phyloP scores from a whole-genome alignment of 2,888 invertebrate genomes.

The Drosophila rellima region DNA sequence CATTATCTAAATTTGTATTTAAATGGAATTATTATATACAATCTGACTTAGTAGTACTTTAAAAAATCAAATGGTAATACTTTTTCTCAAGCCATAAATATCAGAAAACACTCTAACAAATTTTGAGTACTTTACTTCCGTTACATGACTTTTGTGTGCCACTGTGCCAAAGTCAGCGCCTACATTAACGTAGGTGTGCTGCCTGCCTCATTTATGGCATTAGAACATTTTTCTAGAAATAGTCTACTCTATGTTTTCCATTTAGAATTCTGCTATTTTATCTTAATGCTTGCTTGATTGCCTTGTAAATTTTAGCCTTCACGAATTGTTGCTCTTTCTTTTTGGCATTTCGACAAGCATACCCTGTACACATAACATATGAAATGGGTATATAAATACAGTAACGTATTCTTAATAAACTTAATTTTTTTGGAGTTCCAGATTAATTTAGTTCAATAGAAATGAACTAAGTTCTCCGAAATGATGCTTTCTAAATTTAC shows the following conservation, averaged over 20 bases:
- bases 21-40: not conserved
- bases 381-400: constrained; percentile 2
- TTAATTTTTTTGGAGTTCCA: not conserved
- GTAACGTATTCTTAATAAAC: not conserved
- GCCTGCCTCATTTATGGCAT: constrained; percentile 58
- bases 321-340: constrained; percentile 54
- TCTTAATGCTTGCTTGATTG: constrained; percentile 55
- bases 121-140: not conserved
- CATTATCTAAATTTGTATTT: constrained; percentile 5
- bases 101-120: not conserved
- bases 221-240: constrained; percentile 58
- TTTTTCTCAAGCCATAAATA: not conserved
- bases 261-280: constrained; percentile 56
- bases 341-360: constrained; percentile 23
- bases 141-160: constrained; percentile 31
- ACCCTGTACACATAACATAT: not conserved
- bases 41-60: not conserved
- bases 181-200: constrained; percentile 57
- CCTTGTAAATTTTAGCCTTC: constrained; percentile 76
- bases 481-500: not conserved
- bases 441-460: not conserved
- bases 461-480: not conserved
- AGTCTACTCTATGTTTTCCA: constrained; percentile 40
- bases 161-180: constrained; percentile 57
- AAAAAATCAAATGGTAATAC: too few relatives aligned